Evolutionary conservation across 2,888 invertebrate species (phyloP), one percentile per base, ranked within the genome.

Genomic region (Byasa hedistus): DNA sequence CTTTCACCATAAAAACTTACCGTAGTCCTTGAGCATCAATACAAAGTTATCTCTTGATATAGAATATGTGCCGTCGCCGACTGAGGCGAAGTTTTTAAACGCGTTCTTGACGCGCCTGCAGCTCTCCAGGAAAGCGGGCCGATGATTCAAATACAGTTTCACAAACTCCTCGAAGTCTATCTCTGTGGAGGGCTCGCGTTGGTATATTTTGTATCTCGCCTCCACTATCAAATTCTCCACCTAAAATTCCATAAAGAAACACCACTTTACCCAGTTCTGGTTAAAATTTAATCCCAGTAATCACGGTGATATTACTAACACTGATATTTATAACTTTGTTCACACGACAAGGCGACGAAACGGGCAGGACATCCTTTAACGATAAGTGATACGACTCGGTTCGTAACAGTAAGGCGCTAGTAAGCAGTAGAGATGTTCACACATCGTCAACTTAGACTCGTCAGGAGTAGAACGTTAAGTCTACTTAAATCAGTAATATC

Each of bases 141-240:
- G 92, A 76, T 95, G 94, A 79, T 95, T 95, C 58, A 95, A 76
- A 74, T 94, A 95, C 21, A 95, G 80, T 76, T 92, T 93, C 0
- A 95, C 93, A 70, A 94, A 94, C 69, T 94, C 94, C 24, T 93
- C 93, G 72, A 96, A 95, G 64, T 93, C 93, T 27, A 96, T 91
- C 70, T 93, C 92, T 0, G 91, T 83, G 2, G 85, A 83, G 80
- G 74, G 92, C 81, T 72, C 83, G 76, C 58, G 91, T 83, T 82
- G 91, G 90, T 81, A 93, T 73, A 85, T 87, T 71, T 89, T 89
- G 73, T 89, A 92, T 70, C 89, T 91, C 0, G 93, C 92, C 82
- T 95, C 95, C 2, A 89, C 84, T 75, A 94, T 75, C 68, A 95
- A 83, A 72, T 92, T 93, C 75, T 94, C 93, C 7, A 94, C 87